Base-by-base conservation (phyloP, 37 sponge, comb jelly and placozoan species). In the Halichondria panicea region DNA sequence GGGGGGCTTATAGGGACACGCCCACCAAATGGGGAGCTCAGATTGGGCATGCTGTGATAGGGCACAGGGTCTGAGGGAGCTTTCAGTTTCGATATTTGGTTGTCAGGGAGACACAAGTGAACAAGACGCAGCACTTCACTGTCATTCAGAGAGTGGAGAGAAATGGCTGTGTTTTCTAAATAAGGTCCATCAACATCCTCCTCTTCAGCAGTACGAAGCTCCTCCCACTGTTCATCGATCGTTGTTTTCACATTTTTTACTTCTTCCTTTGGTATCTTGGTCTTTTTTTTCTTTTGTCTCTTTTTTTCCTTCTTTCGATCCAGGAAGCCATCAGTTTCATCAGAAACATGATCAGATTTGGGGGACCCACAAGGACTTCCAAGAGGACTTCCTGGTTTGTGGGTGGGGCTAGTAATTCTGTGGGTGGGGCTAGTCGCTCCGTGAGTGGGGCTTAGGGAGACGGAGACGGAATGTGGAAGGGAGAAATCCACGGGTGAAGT, bases 91-190 rank as follows among this genome's bases (percentile, higher is more conserved):
- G 63, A 62, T 1, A 38, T 63, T 27, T 28, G 22, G 13, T 3
- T 39, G 24, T 19, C 18, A n/a, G 86, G 86, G 13, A 85, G 60
- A 1, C 36, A 42, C 3, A 85, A 36, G 74, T 72, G 41, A 12
- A 85, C 38, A 5, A 85, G 66, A 21, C 48, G 44, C 53, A 11
- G 33, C 27, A 78, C 74, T 19, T 36, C 1, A 3, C 56, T 38
- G 57, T 84, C 78, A 39, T 65, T 75, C 0, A 79, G 86, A 53
- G 56, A 30, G 46, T 85, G 71, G 33, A 85, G 73, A 6, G 86
- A 70, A 24, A 72, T 39, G 7, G 68, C 78, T n/a, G 37, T 72
- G 24, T 72, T 52, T 7, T 66, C 38, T 11, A 66, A 37, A 25
- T 19, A 70, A 3, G 2, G 4, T 4, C 42, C 68, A 11, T 67